phyloP scores from a whole-genome alignment of 2,113 vertebrate genomes.

The Pandion haliaetus region DNA sequence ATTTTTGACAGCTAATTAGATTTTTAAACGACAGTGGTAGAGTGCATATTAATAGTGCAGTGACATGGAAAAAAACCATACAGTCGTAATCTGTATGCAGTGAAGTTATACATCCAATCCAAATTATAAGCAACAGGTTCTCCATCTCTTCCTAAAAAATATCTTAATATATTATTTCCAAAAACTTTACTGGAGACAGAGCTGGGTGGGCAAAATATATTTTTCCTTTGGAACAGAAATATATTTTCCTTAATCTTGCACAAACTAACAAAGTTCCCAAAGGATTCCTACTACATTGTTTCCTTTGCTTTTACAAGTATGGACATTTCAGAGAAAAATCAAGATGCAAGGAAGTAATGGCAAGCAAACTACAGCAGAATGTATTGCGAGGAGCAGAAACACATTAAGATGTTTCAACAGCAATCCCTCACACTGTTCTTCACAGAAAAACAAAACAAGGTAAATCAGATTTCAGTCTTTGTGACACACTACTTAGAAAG shows the following conservation, averaged over 20 bases:
- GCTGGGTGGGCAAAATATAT: background rate
- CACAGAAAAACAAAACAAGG: background rate
- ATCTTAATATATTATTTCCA: background rate
- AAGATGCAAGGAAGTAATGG: background rate
- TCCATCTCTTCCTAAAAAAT: background rate
- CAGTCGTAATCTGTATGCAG: background rate
- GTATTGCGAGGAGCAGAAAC: background rate
- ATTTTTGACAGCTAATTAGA: background rate
- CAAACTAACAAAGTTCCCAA: background rate
- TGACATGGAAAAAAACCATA: background rate
- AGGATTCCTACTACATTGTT: background rate
- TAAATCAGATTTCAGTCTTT: background rate
- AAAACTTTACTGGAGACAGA: background rate
- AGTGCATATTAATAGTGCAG: background rate
- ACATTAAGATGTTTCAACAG: background rate
- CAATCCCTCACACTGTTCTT: background rate
- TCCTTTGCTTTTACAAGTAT: background rate
- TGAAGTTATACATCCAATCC: background rate
- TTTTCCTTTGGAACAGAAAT: background rate
- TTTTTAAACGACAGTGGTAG: background rate
- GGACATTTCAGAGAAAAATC: background rate
- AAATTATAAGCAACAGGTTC: background rate
- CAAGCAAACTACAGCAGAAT: background rate
- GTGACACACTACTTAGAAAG: background rate
- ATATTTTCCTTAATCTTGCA: background rate